These are phyloP conservation scores for Dicyrtomina minuta DNA, from an alignment of 2,888 invertebrate genomes.

Conservation along the genomic window DNA sequence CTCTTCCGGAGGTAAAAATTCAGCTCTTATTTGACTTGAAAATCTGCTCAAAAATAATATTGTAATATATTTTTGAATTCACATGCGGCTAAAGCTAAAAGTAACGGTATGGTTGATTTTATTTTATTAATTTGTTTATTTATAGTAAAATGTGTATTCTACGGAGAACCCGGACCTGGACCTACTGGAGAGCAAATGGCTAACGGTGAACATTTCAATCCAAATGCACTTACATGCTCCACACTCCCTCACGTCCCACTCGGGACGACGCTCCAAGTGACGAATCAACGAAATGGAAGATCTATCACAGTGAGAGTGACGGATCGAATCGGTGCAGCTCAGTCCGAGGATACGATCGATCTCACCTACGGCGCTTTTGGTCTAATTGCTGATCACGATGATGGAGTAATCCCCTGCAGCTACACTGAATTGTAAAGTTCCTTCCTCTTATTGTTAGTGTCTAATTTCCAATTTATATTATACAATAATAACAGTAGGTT, in stretches of 20 bases:
- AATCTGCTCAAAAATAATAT: no score
- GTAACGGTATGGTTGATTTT: no score
- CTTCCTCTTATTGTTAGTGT: no score
- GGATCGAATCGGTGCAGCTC: conserved; percentile 39
- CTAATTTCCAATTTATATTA: no score
- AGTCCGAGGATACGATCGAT: conserved; percentile 39
- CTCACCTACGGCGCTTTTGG: conserved; percentile 45
- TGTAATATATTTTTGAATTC: no score
- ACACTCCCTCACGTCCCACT: conserved; percentile 37
- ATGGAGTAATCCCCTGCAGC: conserved; percentile 41
- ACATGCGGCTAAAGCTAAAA: no score
- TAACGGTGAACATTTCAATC: conserved; percentile 26
- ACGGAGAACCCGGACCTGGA: conserved; percentile 24
- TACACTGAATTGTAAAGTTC: no score
- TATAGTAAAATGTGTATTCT: conserved; percentile 14
- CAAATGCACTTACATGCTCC: conserved; percentile 22
- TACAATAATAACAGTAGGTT: no score
- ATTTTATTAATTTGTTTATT: no score
- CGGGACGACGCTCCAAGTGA: conserved; percentile 38
- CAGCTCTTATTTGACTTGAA: no score
- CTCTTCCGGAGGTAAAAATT: no score
- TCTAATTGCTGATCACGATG: conserved; percentile 35
- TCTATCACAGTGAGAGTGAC: conserved; percentile 41
- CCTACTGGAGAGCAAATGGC: conserved; percentile 24
- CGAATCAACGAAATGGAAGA: conserved; percentile 36